Evolutionary conservation across 2,113 vertebrate species (phyloP).

Genomic region (Melanotaenia duboulayi): DNA sequence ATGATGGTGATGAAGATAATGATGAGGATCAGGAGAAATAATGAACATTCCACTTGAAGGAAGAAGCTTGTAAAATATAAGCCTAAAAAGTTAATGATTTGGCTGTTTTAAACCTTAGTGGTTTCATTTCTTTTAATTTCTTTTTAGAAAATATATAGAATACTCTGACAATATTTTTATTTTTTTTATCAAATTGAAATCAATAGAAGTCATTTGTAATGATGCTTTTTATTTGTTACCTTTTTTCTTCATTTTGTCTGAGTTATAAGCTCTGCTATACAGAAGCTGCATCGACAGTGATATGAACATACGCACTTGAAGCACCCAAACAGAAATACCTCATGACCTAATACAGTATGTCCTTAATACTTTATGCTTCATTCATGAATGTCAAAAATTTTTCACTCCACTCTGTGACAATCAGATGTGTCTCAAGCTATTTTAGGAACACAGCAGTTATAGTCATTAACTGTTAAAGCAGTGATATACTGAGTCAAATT

Average conservation of each 20-base stretch:
- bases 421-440: constrained; percentile 19
- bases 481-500: constrained; percentile 52
- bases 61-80: neutral
- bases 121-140: too few species aligned
- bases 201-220: too few species aligned
- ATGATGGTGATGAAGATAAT: neutral
- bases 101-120: too few species aligned
- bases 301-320: neutral
- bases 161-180: too few species aligned
- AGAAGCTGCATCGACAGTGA: neutral
- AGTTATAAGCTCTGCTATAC: too few species aligned
- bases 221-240: too few species aligned
- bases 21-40: neutral
- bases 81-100: too few species aligned
- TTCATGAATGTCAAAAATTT: constrained; percentile 24
- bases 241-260: too few species aligned
- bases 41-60: neutral
- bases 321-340: neutral
- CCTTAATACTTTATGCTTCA: constrained; percentile 5
- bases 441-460: constrained; percentile 30
- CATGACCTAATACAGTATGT: too few species aligned
- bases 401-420: neutral
- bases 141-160: too few species aligned
- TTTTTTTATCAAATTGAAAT: too few species aligned
- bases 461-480: constrained; percentile 55